Evolutionary conservation across 2,113 vertebrate genomes (phyloP), one percentile per base, ranked within the genome.

Genomic region (Grammomys surdaster): DNA sequence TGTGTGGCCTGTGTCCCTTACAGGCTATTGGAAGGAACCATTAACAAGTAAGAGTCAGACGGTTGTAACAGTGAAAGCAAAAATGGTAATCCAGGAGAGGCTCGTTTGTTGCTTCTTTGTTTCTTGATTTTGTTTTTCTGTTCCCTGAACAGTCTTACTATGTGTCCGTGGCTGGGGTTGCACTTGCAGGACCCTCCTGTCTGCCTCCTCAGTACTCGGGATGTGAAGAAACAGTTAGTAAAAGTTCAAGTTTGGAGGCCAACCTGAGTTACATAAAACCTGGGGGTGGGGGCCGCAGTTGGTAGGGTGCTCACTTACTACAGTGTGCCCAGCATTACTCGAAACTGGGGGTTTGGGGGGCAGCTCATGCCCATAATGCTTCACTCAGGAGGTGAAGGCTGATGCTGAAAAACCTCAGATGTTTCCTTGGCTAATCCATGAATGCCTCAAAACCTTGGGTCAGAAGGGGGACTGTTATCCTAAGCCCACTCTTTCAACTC

Each of bases 31-130:
- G 72, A 54, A 91, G 72, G 69, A 81, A 26, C 14, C 63, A 26
- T 28, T 65, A 28, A 65, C 58, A 65, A 36, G 14, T 51, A 80
- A 63, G 51, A 36, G 58, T 65, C 54, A 94, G 46, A 51, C 12
- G 3, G 8, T 77, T 88, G 19, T 85, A 24, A 82, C 85, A 82
- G 54, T 82, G 28, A 94, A 93, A 90, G 43, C 81, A 86, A 77
- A 33, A 31, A 87, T 40, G 54, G 46, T 73, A 72, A 72, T 46
- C 17, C 12, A 3, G 20, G 51, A 94, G 76, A 75, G 95, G 67
- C 70, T 76, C 43, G 0, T 69, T 56, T 56, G 6, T n/a, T 40
- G 10, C 7, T 5, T 84, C 9, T 46, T 12, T 69, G 82, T 67
- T 67, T 67, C 11, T 31, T 65, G 46, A 5, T 5, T 67, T 82